phyloP scores from a whole-genome alignment of 2,797 vertebrate species.

The Loris lydekkerianus region DNA sequence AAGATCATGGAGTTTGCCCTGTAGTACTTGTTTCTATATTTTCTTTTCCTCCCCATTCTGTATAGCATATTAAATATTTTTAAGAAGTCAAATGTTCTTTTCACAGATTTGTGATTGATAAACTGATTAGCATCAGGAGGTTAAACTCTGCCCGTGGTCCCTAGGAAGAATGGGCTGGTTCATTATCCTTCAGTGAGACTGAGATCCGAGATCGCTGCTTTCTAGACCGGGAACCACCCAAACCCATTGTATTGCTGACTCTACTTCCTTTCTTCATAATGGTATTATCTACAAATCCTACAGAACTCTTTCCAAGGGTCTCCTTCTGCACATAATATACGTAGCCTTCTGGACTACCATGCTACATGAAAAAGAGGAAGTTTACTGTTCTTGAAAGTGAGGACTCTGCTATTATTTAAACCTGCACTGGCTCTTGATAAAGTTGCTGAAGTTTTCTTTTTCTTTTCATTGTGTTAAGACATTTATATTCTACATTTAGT shows the following conservation, averaged over 20 bases:
- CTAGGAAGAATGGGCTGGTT: not conserved
- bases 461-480: too few species aligned
- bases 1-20: not conserved
- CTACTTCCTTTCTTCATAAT: not conserved
- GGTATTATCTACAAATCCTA: not conserved
- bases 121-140: not conserved
- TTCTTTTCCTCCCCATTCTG: not conserved
- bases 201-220: not conserved
- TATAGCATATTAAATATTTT: not conserved
- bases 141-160: not conserved
- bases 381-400: not conserved
- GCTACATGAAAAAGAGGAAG: not conserved
- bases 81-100: not conserved
- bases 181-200: not conserved
- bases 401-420: not conserved
- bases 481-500: too few species aligned
- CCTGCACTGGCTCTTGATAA: not conserved
- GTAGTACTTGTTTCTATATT: not conserved
- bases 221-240: not conserved
- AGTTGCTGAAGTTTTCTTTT: not conserved
- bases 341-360: not conserved
- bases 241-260: not conserved
- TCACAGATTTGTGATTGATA: not conserved
- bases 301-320: not conserved
- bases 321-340: not conserved